Percentiles rank a stretch among this genome's conserved stretches.
These are phyloP conservation scores for Perodicticus potto DNA, from an alignment of 2,797 vertebrate genomes.

Conservation along the genomic window DNA sequence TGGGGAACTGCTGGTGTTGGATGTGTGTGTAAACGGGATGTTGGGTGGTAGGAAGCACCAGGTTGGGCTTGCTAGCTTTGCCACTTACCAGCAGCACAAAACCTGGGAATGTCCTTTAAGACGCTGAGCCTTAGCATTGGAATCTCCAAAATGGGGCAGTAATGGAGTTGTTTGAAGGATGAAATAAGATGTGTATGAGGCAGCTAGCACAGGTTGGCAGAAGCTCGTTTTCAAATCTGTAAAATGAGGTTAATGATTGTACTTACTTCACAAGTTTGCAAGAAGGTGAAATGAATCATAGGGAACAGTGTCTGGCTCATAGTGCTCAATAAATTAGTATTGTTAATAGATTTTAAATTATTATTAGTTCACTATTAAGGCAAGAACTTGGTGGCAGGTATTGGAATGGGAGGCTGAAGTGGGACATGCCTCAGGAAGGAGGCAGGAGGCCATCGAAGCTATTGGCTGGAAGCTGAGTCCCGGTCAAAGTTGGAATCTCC, in stretches of 20 bases:
- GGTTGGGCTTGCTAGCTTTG: neutral
- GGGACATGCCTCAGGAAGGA: neutral
- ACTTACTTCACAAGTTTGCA: neutral
- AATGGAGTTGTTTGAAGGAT: neutral
- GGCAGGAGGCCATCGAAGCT: neutral
- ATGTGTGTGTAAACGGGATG: neutral
- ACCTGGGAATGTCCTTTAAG: neutral
- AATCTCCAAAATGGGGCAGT: neutral
- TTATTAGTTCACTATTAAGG: neutral
- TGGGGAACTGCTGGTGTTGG: fast-evolving
- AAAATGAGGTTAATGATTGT: neutral
- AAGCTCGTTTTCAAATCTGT: neutral
- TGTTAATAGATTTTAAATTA: constrained; percentile 8
- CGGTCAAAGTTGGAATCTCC: neutral
- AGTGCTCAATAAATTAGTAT: neutral
- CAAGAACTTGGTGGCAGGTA: neutral
- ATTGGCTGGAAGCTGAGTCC: neutral
- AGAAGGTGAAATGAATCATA: neutral
- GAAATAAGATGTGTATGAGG: neutral
- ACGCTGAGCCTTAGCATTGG: constrained; percentile 4
- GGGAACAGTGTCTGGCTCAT: neutral
- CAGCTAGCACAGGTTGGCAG: neutral
- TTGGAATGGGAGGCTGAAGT: neutral
- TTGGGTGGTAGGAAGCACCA: neutral
- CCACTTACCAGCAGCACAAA: neutral